Evolutionary conservation across 2,888 invertebrate species (phyloP), one percentile per base, ranked within the genome.

Genomic region (Heteropelma amictum): DNA sequence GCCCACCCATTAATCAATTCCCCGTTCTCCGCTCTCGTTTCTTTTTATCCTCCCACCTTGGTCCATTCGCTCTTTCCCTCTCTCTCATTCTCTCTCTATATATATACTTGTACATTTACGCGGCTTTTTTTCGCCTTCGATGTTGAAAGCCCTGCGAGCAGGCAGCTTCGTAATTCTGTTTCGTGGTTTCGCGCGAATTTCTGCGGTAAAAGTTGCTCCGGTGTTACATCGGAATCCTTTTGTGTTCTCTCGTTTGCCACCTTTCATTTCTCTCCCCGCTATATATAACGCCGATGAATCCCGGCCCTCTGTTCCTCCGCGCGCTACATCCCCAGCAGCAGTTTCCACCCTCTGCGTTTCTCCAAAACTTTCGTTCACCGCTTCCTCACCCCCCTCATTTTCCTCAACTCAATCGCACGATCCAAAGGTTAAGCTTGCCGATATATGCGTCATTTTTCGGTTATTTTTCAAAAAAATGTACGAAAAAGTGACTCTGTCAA

Each of bases 1-100:
- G 79, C 77, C 73, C 75, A 80, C 65, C 85, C 83, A 82, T 85
- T 85, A 85, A 85, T 85, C 85, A 83, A 85, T 85, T 80, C 70
- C 79, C 79, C 77, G 58, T n/a, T n/a, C n/a, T n/a, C n/a, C n/a
- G n/a, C n/a, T n/a, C n/a, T n/a, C n/a, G n/a, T 76, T 76, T 70
- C 70, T 71, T 74, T 38, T 65, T 45, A 21, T 47, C 49, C 68
- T 61, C 63, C 51, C 28, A 19, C 42, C 26, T 19, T 14, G 7
- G 23, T 30, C 21, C 6, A 17, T 10, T 47, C 49, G 45, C 45
- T 21, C 23, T 21, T 12, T 28, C 21, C 17, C 17, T 35, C 7
- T 56, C n/a, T 26, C 49, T 35, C 64, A 35, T 8, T 54, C 21
- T 12, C 14, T 58, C 51, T 64, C 17, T 14, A 19, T 1, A 14